Base-by-base conservation (phyloP, 2,113 vertebrate species). In the Verasper variegatus region DNA sequence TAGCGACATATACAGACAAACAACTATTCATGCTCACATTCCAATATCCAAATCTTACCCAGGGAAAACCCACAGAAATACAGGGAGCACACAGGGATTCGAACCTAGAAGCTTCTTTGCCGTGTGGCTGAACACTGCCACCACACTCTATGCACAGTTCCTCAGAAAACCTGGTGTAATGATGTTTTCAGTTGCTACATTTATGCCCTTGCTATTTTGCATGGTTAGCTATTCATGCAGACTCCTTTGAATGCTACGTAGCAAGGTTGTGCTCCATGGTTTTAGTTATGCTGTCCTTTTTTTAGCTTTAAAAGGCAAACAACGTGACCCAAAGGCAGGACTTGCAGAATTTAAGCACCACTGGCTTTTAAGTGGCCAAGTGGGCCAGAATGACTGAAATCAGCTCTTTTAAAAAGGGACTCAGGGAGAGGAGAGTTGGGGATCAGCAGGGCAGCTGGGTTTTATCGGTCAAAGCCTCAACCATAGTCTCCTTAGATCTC, bases 391-490 rank as follows among this genome's bases (percentile, higher is more conserved):
- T 80, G 60, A 76, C 82, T 85, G 68, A 82, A 91, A 86, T 91
- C 85, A 86, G 88, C 86, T 86, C 75, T 89, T 92, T 89, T 66
- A n/a, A 84, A 80, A 80, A 76, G 40, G 31, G 61, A 76, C 69
- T 77, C 49, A 51, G 74, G 56, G 55, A 65, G 71, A 59, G 35
- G 45, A 47, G 73, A 62, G 86, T 69, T 42, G 64, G 63, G 72
- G 81, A 89, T 91, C 84, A 86, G 84, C 76, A 70, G 85, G 81
- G 63, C 83, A 86, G 87, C 71, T 7, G 77, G 80, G 64, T 83
- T 86, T 88, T 83, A 89, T 79, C 76, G 65, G 84, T 84, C 86
- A 90, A 87, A 85, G 86, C 82, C 83, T 78, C 82, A 65, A 77
- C 54, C n/a, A 68, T 80, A 82, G 84, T 91, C 82, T 81, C 70